Base-by-base conservation (phyloP, 2,797 vertebrate genomes). In the Austrolebias charrua region DNA sequence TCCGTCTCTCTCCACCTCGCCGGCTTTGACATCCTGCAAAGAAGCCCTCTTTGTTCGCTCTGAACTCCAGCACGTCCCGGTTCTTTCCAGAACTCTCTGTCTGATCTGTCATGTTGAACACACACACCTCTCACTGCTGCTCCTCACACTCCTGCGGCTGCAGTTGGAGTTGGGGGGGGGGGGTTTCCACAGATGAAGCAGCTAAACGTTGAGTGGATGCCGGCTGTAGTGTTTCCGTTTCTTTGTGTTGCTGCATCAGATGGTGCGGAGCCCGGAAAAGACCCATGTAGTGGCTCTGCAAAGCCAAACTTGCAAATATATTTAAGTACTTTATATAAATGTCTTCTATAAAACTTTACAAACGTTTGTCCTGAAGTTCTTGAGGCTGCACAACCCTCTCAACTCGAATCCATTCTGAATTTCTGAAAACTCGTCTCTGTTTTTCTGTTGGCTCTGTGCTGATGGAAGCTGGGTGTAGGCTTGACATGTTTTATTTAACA, bases 351-450 rank as follows among this genome's bases (percentile, higher is more conserved):
- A 51, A 59, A 33, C 57, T 83, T 73, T 76, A 79, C 63, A 82
- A 60, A 81, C 57, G 44, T 76, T 74, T 66, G 70, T 82, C 84
- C 86, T 87, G 80, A 79, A 68, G 83, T 71, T 81, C 83, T 88
- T 85, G 83, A 86, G 67, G 71, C 59, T 73, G 47, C 63, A 71
- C 56, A 80, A 65, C 74, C 68, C 49, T 71, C 45, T 51, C 55
- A 69, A 40, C 15, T 43, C 10, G 14, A 47, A 42, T 31, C 46
- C 55, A 60, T 62, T 72, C 14, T 76, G 56, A 45, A 45, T 66
- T 46, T 56, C 29, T 51, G 40, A 71, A 43, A 55, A 58, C 35
- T 60, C 62, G 52, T 63, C 35, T 53, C 56, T 44, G 71, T 55
- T 16, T 68, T 45, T 79, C 70, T 78, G 66, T 81, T 67, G 6